Percentiles rank a stretch among this genome's conserved stretches.
These are phyloP conservation scores for Onchidella celtica DNA, from an alignment of 2,888 invertebrate genomes.

Conservation along the genomic window DNA sequence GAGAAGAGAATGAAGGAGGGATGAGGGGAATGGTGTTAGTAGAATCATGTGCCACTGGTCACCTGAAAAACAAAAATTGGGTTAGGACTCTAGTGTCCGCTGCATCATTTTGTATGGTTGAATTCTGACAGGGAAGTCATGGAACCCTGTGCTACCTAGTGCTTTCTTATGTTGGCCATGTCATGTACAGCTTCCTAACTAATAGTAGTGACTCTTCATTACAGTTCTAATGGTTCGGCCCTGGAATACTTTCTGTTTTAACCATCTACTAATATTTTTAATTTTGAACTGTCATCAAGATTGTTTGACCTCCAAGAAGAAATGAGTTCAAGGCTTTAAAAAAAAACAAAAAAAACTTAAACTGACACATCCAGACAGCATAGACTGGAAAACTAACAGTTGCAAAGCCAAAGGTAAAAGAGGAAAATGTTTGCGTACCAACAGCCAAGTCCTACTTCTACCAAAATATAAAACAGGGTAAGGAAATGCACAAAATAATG, in stretches of 20 bases:
- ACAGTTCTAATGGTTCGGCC: too few relatives aligned
- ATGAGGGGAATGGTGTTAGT: background rate
- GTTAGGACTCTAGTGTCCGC: too few relatives aligned
- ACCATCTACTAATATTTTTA: too few relatives aligned
- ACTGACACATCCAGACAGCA: background rate
- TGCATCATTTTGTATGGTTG: too few relatives aligned
- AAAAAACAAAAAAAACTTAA: background rate
- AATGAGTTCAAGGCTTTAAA: background rate
- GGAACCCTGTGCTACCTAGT: too few relatives aligned
- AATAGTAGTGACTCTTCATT: too few relatives aligned
- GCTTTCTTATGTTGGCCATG: too few relatives aligned
- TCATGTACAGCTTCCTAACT: too few relatives aligned
- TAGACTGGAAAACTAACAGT: background rate
- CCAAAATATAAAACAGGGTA: background rate
- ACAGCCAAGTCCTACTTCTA: background rate
- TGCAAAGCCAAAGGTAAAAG: background rate
- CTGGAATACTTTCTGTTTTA: too few relatives aligned
- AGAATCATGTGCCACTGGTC: background rate
- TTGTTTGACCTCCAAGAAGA: slow-evolving; percentile 39
- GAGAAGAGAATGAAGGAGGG: background rate
- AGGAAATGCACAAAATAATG: background rate
- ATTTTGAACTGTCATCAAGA: slow-evolving; percentile 23
- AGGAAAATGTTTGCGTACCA: background rate
- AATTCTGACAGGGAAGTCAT: too few relatives aligned
- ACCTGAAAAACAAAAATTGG: background rate